Evolutionary conservation across 1,140 invertebrate genomes (phyloP).

Genomic region (Ips nitidus): DNA sequence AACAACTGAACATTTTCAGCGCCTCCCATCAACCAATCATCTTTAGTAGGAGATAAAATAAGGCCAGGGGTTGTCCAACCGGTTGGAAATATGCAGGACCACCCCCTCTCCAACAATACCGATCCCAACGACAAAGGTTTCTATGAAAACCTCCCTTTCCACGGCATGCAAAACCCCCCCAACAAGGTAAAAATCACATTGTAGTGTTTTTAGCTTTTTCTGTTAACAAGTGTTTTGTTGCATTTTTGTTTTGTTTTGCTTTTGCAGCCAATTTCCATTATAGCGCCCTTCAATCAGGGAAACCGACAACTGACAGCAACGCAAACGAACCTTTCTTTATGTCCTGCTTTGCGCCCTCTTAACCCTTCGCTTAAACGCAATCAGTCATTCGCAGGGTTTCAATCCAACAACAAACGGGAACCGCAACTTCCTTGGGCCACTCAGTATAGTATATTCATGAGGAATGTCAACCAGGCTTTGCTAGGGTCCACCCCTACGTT

Average conservation of each 20-base stretch:
- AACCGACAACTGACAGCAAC: conserved; percentile 11
- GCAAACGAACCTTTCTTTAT: conserved; percentile 6
- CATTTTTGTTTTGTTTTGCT: conserved; percentile 46
- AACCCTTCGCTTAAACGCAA: conserved; percentile 42
- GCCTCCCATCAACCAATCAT: conserved; percentile 53
- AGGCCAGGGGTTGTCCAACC: conserved; percentile 50
- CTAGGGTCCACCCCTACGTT: conserved; percentile 20
- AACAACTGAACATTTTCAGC: conserved; percentile 48
- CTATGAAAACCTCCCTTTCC: conserved; percentile 92
- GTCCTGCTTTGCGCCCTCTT: neutral
- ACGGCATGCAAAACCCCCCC: conserved; percentile 85
- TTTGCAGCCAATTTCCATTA: conserved; percentile 53
- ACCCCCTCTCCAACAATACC: conserved; percentile 42
- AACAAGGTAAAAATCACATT: conserved; percentile 72
- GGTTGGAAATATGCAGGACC: conserved; percentile 43
- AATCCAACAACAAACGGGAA: conserved; percentile 27
- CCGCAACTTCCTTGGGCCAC: conserved; percentile 31
- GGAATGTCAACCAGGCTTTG: conserved; percentile 20
- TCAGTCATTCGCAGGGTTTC: conserved; percentile 51
- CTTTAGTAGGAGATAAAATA: conserved; percentile 55
- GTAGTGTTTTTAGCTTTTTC: conserved; percentile 8
- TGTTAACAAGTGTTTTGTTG: conserved; percentile 32
- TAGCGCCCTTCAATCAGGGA: conserved; percentile 49
- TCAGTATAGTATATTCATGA: conserved; percentile 32
- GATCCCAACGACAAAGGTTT: conserved; percentile 67